These are phyloP conservation scores for Rana temporaria DNA, from an alignment of 2,113 vertebrate species.

Conservation along the genomic window DNA sequence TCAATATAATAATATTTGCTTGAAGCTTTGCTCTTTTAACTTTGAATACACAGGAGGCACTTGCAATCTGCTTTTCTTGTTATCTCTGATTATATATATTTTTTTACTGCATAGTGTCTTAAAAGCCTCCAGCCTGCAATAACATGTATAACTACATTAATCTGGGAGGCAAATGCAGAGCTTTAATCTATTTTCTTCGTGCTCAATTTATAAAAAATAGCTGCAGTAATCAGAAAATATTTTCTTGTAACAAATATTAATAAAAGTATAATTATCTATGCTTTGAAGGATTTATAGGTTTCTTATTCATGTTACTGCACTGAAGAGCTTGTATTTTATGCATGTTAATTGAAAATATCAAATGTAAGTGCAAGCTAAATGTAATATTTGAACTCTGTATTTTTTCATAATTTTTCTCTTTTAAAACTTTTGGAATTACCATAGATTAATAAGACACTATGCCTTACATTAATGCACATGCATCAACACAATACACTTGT, in stretches of 20 bases:
- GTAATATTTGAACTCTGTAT: no score
- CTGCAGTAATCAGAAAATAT: constrained; percentile 58
- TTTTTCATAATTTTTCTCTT: no score
- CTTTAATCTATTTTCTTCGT: constrained; percentile 59
- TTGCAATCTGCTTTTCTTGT: constrained; percentile 59
- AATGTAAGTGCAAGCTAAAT: no score
- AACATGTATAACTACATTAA: constrained; percentile 62
- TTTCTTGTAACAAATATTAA: constrained; percentile 60
- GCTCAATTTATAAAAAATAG: constrained; percentile 57
- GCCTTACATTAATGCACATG: no score
- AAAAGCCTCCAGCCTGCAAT: constrained; percentile 62
- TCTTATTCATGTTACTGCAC: no score
- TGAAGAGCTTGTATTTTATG: no score
- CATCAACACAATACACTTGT: no score
- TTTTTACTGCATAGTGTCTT: constrained; percentile 55
- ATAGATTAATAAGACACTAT: no score
- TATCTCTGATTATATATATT: constrained; percentile 61
- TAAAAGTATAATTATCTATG: constrained; percentile 60
- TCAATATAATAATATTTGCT: neutral
- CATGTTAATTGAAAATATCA: no score
- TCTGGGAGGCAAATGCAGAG: constrained; percentile 59
- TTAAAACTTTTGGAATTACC: no score
- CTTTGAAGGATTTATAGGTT: neutral
- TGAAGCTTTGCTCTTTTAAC: neutral
- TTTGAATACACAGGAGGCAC: constrained; percentile 28